These are phyloP conservation scores for Venturia canescens DNA, from an alignment of 1,140 invertebrate species.

Conservation along the genomic window DNA sequence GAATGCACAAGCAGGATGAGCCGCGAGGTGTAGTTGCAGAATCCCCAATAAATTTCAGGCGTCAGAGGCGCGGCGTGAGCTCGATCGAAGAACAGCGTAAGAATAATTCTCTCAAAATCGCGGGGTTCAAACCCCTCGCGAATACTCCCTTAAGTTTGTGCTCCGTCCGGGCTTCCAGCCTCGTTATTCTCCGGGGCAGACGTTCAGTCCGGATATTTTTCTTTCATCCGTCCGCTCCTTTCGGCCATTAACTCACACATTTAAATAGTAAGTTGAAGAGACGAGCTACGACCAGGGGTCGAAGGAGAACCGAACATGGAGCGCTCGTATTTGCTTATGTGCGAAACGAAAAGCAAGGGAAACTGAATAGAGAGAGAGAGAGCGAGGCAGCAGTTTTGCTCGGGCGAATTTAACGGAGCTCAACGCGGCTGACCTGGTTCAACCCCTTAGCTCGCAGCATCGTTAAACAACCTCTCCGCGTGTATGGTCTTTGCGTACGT, in stretches of 20 bases:
- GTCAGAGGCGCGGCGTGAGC: no score
- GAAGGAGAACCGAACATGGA: not conserved
- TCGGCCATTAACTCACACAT: not conserved
- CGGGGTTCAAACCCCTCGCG: no score
- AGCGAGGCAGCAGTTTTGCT: not conserved
- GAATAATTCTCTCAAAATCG: no score
- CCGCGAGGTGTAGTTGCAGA: not conserved
- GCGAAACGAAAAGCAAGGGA: not conserved
- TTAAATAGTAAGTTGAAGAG: not conserved
- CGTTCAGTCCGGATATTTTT: no score
- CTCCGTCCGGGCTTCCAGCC: no score
- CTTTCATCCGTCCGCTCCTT: not conserved
- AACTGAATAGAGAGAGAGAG: not conserved
- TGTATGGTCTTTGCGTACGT: not conserved
- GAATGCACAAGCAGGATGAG: not conserved
- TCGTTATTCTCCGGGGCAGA: no score
- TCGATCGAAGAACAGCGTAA: no score
- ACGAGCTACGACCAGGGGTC: not conserved
- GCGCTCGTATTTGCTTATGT: not conserved
- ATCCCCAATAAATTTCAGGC: not conserved
- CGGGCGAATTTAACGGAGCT: constrained; percentile 13
- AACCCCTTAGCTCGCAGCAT: constrained; percentile 4
- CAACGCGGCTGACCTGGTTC: constrained; percentile 22
- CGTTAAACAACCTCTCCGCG: not conserved
- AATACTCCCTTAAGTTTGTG: no score